Evolutionary conservation across 2,113 vertebrate genomes (phyloP).

Genomic region (Labeo catla): DNA sequence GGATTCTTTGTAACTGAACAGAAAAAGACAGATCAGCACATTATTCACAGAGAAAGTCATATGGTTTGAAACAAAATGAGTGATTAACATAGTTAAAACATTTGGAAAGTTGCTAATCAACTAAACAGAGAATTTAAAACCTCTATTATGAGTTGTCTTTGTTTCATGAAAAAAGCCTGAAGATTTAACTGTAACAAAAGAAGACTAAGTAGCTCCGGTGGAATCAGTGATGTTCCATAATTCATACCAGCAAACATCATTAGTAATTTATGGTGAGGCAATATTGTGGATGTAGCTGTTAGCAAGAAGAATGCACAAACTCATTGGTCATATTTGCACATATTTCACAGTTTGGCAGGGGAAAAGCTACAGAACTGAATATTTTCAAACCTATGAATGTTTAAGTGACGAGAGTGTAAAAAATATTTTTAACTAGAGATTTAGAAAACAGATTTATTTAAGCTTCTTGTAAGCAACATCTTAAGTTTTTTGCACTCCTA

Average conservation of each 20-base stretch:
- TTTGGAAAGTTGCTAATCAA: not conserved
- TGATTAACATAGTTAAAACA: not conserved
- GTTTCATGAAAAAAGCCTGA: conserved; percentile 6
- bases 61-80: not conserved
- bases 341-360: not conserved
- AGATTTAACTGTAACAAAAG: conserved; percentile 19
- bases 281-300: conserved; percentile 1
- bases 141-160: not conserved
- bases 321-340: conserved; percentile 19
- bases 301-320: not conserved
- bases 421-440: not conserved
- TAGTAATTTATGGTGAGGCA: conserved; percentile 42
- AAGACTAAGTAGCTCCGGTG: conserved; percentile 10
- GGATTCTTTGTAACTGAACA: not conserved
- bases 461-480: not conserved
- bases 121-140: not conserved
- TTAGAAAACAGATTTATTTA: not conserved
- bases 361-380: not conserved
- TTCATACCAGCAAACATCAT: conserved; percentile 40
- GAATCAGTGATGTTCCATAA: conserved; percentile 34
- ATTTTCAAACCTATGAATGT: conserved; percentile 1
- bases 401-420: not conserved
- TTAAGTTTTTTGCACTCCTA: not conserved
- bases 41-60: not conserved
- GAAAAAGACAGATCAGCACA: not conserved